These are phyloP conservation scores for Cosmopolites sordidus DNA, from an alignment of 2,888 invertebrate genomes.

Conservation along the genomic window DNA sequence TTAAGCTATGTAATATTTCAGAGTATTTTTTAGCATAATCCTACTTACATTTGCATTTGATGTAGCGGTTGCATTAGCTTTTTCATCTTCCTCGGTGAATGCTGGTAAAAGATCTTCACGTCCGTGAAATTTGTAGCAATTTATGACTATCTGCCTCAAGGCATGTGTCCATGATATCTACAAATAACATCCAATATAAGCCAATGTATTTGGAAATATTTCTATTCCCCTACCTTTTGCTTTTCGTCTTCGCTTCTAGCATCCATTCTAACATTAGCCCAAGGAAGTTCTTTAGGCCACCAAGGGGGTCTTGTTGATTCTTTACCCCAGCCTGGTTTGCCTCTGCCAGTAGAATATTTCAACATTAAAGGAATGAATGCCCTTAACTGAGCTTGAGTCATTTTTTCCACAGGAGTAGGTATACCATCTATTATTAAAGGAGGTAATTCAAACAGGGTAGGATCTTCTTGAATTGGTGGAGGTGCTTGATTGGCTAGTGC, in stretches of 20 bases:
- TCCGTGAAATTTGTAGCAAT: constrained; percentile 97
- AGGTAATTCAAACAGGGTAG: constrained; percentile 90
- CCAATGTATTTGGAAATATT: background rate
- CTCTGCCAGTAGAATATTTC: constrained; percentile 94
- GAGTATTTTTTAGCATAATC: background rate
- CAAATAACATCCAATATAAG: constrained; percentile 31
- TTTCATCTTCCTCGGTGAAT: constrained; percentile 88
- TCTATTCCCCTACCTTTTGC: constrained; percentile 68
- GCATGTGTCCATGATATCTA: constrained; percentile 99
- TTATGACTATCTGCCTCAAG: constrained; percentile 90
- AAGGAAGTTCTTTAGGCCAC: constrained; percentile 98
- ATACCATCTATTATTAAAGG: constrained; percentile 96
- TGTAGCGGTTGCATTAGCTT: constrained; percentile 60
- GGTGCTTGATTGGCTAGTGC: constrained; percentile 91
- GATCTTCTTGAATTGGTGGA: constrained; percentile 81
- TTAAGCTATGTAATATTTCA: background rate
- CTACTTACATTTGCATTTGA: constrained; percentile 49
- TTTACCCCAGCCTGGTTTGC: constrained; percentile 97
- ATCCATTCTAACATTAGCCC: constrained; percentile 98
- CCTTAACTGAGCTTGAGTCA: constrained; percentile 95
- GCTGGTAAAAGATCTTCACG: constrained; percentile 92
- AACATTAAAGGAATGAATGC: constrained; percentile 97
- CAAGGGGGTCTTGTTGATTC: constrained; percentile 93
- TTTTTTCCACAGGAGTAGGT: constrained; percentile 97
- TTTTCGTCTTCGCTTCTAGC: constrained; percentile 94